A percentile compares a stretch with the other conserved stretches of the same genome.
These are phyloP conservation scores for Urosaurus nigricauda DNA, from an alignment of 2,797 vertebrate genomes.

Conservation along the genomic window DNA sequence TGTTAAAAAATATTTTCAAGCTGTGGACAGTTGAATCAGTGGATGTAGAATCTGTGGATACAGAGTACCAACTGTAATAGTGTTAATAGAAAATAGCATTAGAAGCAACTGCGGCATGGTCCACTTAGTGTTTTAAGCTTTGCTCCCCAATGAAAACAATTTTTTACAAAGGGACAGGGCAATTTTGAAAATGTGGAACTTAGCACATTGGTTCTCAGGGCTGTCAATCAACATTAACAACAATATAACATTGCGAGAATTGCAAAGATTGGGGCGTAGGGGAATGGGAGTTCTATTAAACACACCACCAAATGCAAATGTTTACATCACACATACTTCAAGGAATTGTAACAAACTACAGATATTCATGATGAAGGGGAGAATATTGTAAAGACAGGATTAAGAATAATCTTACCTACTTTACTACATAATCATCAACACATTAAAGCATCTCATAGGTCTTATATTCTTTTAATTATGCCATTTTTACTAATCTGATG, in stretches of 20 bases:
- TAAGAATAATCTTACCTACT: background rate
- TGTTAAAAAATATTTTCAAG: too few species aligned
- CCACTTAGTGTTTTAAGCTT: background rate
- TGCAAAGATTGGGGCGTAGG: background rate
- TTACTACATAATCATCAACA: background rate
- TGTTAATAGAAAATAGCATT: too few species aligned
- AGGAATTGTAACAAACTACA: background rate
- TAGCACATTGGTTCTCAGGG: background rate
- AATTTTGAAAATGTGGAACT: background rate
- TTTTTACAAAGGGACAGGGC: background rate
- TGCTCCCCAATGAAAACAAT: background rate
- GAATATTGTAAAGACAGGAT: slow-evolving; percentile 7
- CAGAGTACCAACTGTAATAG: too few species aligned
- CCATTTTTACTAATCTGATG: too few species aligned
- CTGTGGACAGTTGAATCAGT: too few species aligned
- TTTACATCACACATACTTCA: background rate
- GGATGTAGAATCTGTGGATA: too few species aligned
- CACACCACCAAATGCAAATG: background rate
- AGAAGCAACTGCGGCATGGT: background rate
- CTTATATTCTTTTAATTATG: background rate
- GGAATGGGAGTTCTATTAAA: background rate
- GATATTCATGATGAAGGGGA: background rate
- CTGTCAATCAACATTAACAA: background rate
- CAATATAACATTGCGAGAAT: background rate
- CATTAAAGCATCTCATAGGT: background rate